A percentile compares a stretch with the other conserved stretches of the same genome.
Evolutionary conservation across 2,797 vertebrate species (phyloP).

Genomic region (Alectoris magna): DNA sequence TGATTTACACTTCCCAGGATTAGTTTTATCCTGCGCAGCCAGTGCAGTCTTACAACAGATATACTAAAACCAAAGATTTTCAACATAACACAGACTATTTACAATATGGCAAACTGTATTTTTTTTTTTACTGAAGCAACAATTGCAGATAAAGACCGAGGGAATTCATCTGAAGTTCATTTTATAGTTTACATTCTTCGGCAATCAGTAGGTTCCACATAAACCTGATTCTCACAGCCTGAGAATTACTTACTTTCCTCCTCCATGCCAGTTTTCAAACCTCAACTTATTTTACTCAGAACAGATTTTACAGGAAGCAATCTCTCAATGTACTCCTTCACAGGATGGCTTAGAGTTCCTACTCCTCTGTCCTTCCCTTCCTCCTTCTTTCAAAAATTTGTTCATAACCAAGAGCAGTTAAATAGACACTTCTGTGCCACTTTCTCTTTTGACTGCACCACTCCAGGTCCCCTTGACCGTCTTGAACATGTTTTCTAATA

Average conservation of each 20-base stretch:
- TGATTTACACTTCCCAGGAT: background rate
- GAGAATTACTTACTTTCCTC: background rate
- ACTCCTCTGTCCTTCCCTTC: background rate
- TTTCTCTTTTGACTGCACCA: background rate
- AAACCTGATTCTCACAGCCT: background rate
- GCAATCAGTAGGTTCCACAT: background rate
- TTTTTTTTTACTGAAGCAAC: background rate
- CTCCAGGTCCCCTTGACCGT: background rate
- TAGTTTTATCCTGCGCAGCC: background rate
- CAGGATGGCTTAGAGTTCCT: accelerated
- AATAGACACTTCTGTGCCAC: background rate
- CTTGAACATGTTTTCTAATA: background rate
- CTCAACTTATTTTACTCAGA: background rate
- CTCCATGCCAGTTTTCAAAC: background rate
- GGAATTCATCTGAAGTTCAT: background rate
- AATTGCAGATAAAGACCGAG: background rate
- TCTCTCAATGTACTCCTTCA: background rate
- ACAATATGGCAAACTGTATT: background rate
- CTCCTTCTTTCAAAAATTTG: background rate
- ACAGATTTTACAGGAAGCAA: background rate
- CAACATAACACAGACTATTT: background rate
- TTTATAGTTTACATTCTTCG: background rate
- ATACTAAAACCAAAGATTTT: background rate
- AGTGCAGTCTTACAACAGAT: background rate
- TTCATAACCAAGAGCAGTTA: background rate